Base-by-base conservation (phyloP, 1,140 invertebrate species). In the Megalonaias nervosa region DNA sequence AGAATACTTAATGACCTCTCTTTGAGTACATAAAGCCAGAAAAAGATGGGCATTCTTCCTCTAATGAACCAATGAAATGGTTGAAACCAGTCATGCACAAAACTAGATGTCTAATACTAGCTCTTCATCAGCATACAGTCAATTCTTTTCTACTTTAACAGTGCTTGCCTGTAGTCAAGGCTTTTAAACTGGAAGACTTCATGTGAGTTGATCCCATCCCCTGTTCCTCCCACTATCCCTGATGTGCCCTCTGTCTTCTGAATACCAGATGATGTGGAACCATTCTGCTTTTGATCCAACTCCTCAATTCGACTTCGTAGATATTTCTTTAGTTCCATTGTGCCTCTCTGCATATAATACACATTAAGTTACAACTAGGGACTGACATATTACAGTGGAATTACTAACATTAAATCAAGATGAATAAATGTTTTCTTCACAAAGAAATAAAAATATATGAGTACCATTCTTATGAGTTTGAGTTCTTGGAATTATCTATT, bases 321-420 rank as follows among this genome's bases (percentile, higher is more conserved):
- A 87, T 94, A 95, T 86, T 95, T 95, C 82, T 97, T 92, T 82
- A 98, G 93, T 74, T 95, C 92, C 59, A 93, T 90, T 1, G 96
- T 97, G 13, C 97, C 96, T 74, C 95, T 94, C 89, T 92, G 76
- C 66, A 48, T 48, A 48, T 48, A 48, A 48, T 48, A 48, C 9
- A 48, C 38, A 48, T 6, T 48, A 48, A 48, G 38, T 48, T 48
- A 48, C 6, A 48, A 48, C 9, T 48, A 48, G 38, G 9, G 38
- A 48, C 11, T 11, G 38, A 31, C 26, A 31, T 31, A 31, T 31
- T 31, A 31, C 26, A 31, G 38, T 38, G 38, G 38, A 38, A 38
- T 38, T 38, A 9, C 38, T 48, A 6, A 48, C 38, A 48, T 48
- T 48, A 48, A 48, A 48, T 48, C 38, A 48, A 11, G 38, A 48